Evolutionary conservation across 2,113 vertebrate genomes (phyloP).

Genomic region (Tenrec ecaudatus): DNA sequence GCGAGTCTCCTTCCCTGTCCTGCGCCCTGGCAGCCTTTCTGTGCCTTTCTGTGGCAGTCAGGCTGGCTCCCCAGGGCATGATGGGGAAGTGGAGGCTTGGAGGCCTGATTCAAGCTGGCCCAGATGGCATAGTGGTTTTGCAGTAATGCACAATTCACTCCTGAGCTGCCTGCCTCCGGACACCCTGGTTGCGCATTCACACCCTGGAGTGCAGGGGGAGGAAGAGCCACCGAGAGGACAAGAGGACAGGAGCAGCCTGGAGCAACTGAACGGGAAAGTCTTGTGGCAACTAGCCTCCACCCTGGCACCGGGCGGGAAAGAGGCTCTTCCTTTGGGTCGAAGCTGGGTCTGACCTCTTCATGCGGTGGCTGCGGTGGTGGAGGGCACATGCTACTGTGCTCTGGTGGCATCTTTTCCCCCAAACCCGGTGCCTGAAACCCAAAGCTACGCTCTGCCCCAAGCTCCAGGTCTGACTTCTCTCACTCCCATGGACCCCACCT

Average conservation of each 20-base stretch:
- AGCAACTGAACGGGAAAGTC: background rate
- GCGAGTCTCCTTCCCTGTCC: too few species aligned
- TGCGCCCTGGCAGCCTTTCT: background rate
- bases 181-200: too few species aligned
- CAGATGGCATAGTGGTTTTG: background rate
- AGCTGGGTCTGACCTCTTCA: background rate
- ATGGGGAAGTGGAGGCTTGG: background rate
- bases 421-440: background rate
- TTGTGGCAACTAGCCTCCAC: background rate
- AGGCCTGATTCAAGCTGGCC: background rate
- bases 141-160: background rate
- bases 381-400: background rate
- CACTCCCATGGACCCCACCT: background rate
- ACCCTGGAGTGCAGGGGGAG: background rate
- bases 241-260: too few species aligned
- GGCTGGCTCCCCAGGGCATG: background rate
- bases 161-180: background rate
- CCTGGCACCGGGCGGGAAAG: background rate
- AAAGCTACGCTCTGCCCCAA: background rate
- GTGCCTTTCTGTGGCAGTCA: too few species aligned
- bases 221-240: background rate
- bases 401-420: background rate
- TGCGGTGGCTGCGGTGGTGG: too few species aligned
- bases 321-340: background rate
- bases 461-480: too few species aligned